phyloP scores from a whole-genome alignment of 2,888 invertebrate species.

The Pachydiplax longipennis region DNA sequence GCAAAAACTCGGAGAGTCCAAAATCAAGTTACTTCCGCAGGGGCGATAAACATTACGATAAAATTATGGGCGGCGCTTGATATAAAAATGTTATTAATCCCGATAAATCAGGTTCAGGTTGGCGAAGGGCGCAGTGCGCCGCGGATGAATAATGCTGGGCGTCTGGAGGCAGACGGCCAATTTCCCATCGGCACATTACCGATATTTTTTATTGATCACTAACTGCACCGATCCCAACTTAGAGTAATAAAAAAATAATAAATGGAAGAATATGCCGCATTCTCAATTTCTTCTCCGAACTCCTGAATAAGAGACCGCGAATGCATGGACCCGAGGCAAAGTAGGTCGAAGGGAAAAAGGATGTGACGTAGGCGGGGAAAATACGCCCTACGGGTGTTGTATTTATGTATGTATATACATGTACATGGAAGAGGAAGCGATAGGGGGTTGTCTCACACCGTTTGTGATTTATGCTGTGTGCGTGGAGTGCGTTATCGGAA shows the following conservation, averaged over 20 bases:
- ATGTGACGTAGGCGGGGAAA: background rate
- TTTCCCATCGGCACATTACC: background rate
- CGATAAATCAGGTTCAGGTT: background rate
- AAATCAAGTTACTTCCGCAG: background rate
- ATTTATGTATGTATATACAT: background rate
- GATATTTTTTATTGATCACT: background rate
- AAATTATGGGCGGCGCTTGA: background rate
- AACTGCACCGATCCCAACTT: background rate
- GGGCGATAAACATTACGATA: background rate
- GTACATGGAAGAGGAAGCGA: background rate
- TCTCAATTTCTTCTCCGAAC: background rate
- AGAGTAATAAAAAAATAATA: background rate
- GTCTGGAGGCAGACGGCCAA: background rate
- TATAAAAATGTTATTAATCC: background rate
- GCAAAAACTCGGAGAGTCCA: background rate
- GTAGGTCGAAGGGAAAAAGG: background rate
- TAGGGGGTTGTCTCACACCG: no score
- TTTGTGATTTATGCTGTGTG: slow-evolving; percentile 5
- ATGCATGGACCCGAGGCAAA: background rate
- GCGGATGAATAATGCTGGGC: background rate
- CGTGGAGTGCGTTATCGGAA: slow-evolving; percentile 33
- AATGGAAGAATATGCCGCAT: background rate
- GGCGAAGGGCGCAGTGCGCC: background rate
- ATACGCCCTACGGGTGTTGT: background rate
- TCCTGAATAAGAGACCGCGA: background rate